Evolutionary conservation across 2,113 vertebrate species (phyloP).

Genomic region (Heliornis fulica): DNA sequence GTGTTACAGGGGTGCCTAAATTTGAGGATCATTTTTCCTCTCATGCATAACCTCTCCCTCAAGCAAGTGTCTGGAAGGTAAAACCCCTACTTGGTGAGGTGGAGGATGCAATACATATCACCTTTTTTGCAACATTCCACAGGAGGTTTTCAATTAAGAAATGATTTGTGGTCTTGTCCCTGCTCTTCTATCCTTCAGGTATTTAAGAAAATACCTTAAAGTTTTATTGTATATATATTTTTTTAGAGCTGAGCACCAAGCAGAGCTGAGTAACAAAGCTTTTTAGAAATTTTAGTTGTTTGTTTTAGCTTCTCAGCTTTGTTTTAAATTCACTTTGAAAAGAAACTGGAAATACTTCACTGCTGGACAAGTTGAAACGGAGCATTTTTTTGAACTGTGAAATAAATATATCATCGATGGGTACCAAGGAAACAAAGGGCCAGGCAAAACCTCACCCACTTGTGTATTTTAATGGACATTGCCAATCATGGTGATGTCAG

Average conservation of each 20-base stretch:
- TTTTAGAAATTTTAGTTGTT: too few species aligned
- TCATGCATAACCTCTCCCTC: not conserved
- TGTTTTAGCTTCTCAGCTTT: not conserved
- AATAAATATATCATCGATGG: not conserved
- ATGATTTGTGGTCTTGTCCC: not conserved
- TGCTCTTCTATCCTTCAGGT: not conserved
- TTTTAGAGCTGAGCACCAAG: not conserved
- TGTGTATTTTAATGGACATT: not conserved
- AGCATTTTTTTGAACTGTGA: not conserved
- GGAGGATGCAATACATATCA: not conserved
- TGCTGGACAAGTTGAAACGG: conserved; percentile 13
- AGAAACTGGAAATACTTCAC: not conserved
- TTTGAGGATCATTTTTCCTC: not conserved
- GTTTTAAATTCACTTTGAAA: not conserved
- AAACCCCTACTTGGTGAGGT: not conserved
- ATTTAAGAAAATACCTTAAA: not conserved
- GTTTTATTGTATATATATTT: accelerated
- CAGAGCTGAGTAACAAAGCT: not conserved
- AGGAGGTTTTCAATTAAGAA: not conserved
- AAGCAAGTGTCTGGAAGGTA: not conserved
- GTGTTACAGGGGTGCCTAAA: not conserved
- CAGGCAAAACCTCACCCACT: not conserved
- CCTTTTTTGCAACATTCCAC: not conserved
- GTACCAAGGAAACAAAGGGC: conserved; percentile 21
- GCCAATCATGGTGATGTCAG: not conserved